Percentiles rank a stretch among this genome's conserved stretches.
Conservation (phyloP, 2,797 vertebrate species). For the Xiphorhynchus erythropygius region DNA sequence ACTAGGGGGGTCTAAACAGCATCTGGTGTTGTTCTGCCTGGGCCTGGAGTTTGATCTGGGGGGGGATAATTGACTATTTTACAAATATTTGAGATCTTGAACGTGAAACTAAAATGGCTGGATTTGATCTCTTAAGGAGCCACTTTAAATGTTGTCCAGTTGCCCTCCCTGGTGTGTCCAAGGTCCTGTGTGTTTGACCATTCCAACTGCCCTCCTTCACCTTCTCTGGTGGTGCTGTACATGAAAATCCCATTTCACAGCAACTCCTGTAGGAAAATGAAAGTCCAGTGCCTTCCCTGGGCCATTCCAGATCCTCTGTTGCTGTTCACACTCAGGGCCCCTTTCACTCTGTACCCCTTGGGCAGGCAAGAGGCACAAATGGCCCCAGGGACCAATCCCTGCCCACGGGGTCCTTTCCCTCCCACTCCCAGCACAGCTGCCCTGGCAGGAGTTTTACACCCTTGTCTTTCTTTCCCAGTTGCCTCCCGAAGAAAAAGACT, state of each 20-base stretch:
- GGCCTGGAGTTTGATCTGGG: not conserved
- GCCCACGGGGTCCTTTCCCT: not conserved
- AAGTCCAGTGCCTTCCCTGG: not conserved
- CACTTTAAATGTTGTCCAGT: not conserved
- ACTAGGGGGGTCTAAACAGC: not conserved
- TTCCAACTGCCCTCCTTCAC: not conserved
- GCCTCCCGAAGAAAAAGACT: constrained; percentile 38
- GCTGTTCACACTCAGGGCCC: not conserved
- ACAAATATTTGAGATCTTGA: not conserved
- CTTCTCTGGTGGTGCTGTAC: accelerated
- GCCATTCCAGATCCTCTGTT: not conserved
- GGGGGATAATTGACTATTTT: not conserved
- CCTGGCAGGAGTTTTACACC: not conserved
- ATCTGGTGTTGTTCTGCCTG: not conserved
- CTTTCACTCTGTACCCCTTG: not conserved
- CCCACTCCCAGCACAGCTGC: accelerated
- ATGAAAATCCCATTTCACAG: not conserved
- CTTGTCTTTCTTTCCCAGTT: constrained; percentile 46
- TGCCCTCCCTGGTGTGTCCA: accelerated
- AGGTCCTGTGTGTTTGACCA: not conserved
- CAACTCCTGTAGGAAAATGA: not conserved
- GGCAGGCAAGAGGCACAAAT: not conserved
- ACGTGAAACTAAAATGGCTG: not conserved
- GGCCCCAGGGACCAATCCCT: not conserved
- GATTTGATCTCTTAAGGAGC: not conserved